Evolutionary conservation across 2,888 invertebrate genomes (phyloP).

Genomic region (Tipula vernalis): DNA sequence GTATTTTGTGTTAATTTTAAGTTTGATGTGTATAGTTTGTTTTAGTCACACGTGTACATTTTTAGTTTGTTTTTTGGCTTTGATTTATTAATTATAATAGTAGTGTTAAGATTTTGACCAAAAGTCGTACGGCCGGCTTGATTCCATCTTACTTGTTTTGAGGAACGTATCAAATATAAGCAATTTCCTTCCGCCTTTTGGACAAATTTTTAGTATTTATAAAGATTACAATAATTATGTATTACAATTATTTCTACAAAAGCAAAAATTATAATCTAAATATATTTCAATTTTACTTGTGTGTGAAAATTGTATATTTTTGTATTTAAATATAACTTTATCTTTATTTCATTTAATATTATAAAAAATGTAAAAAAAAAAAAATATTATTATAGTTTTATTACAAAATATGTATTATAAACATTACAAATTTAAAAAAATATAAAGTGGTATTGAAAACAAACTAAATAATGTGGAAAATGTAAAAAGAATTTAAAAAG

Average conservation of each 20-base stretch:
- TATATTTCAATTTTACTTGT: background rate
- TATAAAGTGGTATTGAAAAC: background rate
- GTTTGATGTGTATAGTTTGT: background rate
- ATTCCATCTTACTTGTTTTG: background rate
- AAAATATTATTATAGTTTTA: background rate
- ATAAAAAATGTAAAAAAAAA: background rate
- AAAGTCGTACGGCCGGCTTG: background rate
- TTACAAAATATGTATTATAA: background rate
- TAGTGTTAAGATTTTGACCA: background rate
- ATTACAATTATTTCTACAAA: background rate
- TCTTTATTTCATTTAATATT: background rate
- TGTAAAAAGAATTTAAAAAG: background rate
- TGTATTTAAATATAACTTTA: background rate
- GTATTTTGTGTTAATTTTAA: background rate
- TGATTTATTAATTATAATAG: background rate
- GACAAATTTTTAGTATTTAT: background rate
- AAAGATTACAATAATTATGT: background rate
- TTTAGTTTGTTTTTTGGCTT: background rate
- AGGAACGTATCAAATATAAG: background rate
- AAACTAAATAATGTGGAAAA: background rate
- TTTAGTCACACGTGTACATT: background rate
- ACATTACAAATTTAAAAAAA: background rate
- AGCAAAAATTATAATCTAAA: background rate
- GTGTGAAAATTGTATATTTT: background rate
- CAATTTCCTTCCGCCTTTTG: background rate